Base-by-base conservation (phyloP, 2,888 invertebrate species). In the Bellardia pandia region DNA sequence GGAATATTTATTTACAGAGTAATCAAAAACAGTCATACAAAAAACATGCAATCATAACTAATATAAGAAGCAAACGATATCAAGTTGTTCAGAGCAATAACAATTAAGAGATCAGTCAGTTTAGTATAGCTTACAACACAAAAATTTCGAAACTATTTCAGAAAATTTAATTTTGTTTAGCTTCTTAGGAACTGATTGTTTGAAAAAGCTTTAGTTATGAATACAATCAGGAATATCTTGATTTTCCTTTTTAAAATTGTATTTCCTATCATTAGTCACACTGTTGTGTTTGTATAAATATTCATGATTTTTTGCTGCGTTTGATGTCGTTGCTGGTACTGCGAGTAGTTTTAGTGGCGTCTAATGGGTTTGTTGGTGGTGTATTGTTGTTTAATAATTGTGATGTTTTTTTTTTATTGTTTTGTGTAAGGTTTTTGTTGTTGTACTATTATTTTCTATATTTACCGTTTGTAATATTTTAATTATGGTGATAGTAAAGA, bases 401-500 rank as follows among this genome's bases (percentile, higher is more conserved):
- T 60, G 51, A 77, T 71, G 40, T 74, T 51, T 74, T 75, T 66
- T 74, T 53, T 68, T 64, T 64, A 33, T 81, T 84, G 30, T 80
- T 58, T 71, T 82, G 51, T 45, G 76, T 48, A 45, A 68, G 33
- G 33, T 82, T 45, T 71, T 71, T 86, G 45, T 72, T 64, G 51
- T 85, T 86, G 51, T 37, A 16, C n/a, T 64, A 16, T 45, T 64
- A 56, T 37, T 80, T 68, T 72, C 75, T 69, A 40, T 78, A 79
- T 83, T 88, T 77, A 87, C 83, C 85, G 85, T 84, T 88, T 86
- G 88, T 85, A 86, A 88, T 88, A 87, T 88, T 89, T 80, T 89
- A 89, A 89, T 89, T 89, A 88, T 89, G 86, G 75, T 81, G 75
- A 85, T 86, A 85, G 85, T 64, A 69, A 87, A 82, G 80, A 88